A percentile compares a stretch with the other conserved stretches of the same genome.
Evolutionary conservation across 2,113 vertebrate species (phyloP).

Genomic region (Eublepharis macularius): DNA sequence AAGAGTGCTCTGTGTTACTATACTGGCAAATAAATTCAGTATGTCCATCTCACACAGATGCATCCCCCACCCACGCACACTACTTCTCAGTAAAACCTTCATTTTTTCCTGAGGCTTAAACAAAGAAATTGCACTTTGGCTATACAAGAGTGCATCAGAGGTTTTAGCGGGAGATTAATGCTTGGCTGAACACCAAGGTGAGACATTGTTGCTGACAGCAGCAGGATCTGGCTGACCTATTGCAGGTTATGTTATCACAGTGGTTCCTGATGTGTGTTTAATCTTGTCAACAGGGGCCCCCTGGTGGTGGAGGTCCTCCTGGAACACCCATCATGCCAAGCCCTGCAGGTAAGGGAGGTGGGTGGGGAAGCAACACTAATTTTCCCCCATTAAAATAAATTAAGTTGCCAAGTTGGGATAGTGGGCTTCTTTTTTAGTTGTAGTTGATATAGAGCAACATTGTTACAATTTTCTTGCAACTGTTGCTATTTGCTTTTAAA

Average conservation of each 20-base stretch:
- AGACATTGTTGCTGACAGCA: constrained; percentile 5
- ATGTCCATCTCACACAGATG: neutral
- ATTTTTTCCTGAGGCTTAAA: constrained; percentile 17
- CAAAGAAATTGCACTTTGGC: constrained; percentile 11
- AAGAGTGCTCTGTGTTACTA: neutral
- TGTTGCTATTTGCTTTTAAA: neutral
- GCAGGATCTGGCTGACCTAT: constrained; percentile 5
- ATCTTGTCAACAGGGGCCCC: constrained; percentile 84
- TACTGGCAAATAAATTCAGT: neutral
- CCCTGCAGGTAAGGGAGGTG: constrained; percentile 86
- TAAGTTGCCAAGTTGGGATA: neutral
- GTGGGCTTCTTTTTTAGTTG: neutral
- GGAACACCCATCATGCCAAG: constrained; percentile 99
- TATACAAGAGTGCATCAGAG: neutral
- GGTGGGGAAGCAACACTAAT: neutral
- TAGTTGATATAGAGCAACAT: neutral
- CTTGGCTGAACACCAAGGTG: neutral
- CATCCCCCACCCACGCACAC: neutral
- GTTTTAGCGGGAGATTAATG: constrained; percentile 11
- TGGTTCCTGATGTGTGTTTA: constrained; percentile 37
- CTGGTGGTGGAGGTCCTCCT: constrained; percentile 94
- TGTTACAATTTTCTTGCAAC: neutral
- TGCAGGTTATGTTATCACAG: neutral
- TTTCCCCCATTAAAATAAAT: neutral
- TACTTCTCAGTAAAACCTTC: neutral